Base-by-base conservation (phyloP, 2,797 vertebrate species). In the Molothrus ater region DNA sequence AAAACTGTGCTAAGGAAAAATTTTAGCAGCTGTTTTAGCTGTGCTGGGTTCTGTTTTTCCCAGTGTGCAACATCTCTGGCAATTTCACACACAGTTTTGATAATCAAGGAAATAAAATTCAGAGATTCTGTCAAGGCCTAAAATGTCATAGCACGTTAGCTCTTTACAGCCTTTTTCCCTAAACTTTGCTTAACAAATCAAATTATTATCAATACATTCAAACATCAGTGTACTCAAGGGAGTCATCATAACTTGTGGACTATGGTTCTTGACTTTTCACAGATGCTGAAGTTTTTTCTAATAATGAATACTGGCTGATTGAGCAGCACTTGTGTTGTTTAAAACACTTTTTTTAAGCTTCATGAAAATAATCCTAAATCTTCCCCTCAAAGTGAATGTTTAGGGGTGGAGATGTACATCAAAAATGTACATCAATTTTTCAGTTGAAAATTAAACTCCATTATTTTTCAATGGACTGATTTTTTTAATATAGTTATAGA, bases 221-320 rank as follows among this genome's bases (percentile, higher is more conserved):
- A 83, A 83, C 9, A 42, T n/a, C 74, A 26, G 14, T 38, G 11
- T 60, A 18, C 38, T 86, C 29, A 31, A 51, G 53, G 65, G 38
- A 71, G 29, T 71, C 29, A 28, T 54, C 25, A 8, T 26, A 71
- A 71, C 13, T 42, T 78, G 17, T 60, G 26, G 31, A 22, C 34
- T 34, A 11, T 71, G 11, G 12, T 59, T 76, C 17, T 85, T 86
- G 40, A 71, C 13, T 70, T 90, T 87, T 61, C 50, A 36, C 5
- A 51, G 45, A 28, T 31, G 28, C 2, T 63, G 47, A 28, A 71
- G 36, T 24, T 85, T 68, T 70, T 71, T 26, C 70, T 65, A 32
- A 51, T 8, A 34, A 53, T 0, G 0, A 4, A 3, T 45, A 32
- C 8, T 51, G 34, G 31, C 19, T 18, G 1, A 34, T 32, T 16